Evolutionary conservation across 2,797 vertebrate genomes (phyloP), one percentile per base, ranked within the genome.

Genomic region (Siniperca obscura): DNA sequence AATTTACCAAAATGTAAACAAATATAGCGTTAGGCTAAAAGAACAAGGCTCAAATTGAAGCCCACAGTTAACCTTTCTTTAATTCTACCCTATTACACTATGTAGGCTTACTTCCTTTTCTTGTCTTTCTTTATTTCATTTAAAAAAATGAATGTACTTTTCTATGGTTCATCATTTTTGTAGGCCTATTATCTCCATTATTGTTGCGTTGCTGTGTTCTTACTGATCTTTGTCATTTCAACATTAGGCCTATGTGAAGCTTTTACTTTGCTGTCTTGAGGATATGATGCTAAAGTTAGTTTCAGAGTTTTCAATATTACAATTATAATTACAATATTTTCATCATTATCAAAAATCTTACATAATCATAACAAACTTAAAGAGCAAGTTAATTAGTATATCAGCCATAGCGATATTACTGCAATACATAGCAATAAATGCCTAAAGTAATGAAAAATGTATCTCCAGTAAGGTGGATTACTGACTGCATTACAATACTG

Each of bases 281-380:
- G 9, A 22, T 14, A 36, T 61, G 16, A 34, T 27, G 9, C 60
- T 57, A 13, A 44, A 44, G 0, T 57, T 70, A 16, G 36, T 34
- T 42, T 27, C 21, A 44, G 7, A 34, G 21, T 53, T 6, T 48
- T 48, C 13, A 30, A 2, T 17, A 55, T 73, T 78, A 19, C 46
- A 82, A 46, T 64, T 44, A 48, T 30, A 73, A 72, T 73, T 66
- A 48, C 1, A 60, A 1, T 16, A 48, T 61, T 69, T 66, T 75
- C 66, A 46, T 77, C 67, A 71, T 62, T 36, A 56, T 25, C 7
- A 76, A 50, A 67, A 59, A 11, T 64, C 25, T 27, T 60, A 74
- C 19, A 27, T 61, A 55, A 74, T 62, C 8, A 53, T 30, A 25
- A 59, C 7, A 69, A 69, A 34, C 4, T 11, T 46, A 44, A 42